Evolutionary conservation across 2,888 invertebrate species (phyloP).

Genomic region (Pterostichus madidus): DNA sequence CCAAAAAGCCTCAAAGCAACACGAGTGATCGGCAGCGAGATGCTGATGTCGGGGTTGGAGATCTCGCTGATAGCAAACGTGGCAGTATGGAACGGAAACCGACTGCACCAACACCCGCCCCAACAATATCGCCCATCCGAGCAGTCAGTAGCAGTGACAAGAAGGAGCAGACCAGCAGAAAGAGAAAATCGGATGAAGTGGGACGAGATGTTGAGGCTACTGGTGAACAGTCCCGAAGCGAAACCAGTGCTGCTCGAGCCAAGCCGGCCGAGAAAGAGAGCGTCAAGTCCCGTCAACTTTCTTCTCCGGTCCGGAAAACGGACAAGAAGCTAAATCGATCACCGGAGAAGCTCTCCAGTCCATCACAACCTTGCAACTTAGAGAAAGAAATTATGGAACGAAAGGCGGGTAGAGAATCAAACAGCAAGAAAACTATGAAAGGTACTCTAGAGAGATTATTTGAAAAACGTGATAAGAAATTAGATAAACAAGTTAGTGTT

Average conservation of each 20-base stretch:
- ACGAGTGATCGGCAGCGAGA: conserved; percentile 84
- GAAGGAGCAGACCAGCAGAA: conserved; percentile 72
- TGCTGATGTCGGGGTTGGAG: conserved; percentile 83
- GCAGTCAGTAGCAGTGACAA: conserved; percentile 42
- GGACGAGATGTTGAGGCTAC: conserved; percentile 70
- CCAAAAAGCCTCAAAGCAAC: conserved; percentile 70
- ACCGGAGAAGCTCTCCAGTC: conserved; percentile 68
- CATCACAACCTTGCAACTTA: conserved; percentile 71
- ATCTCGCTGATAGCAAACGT: conserved; percentile 82
- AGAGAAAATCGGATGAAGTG: conserved; percentile 76
- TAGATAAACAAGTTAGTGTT: conserved; percentile 62
- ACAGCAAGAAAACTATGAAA: conserved; percentile 76
- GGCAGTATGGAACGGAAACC: conserved; percentile 75
- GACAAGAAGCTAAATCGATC: conserved; percentile 79
- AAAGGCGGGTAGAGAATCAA: conserved; percentile 75
- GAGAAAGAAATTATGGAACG: conserved; percentile 76
- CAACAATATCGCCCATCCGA: conserved; percentile 42
- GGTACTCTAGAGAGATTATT: conserved; percentile 81
- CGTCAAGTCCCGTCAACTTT: conserved; percentile 81
- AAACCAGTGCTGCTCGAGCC: conserved; percentile 74
- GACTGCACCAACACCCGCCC: conserved; percentile 68
- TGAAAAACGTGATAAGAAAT: conserved; percentile 70
- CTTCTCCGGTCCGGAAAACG: conserved; percentile 82
- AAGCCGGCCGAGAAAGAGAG: conserved; percentile 80
- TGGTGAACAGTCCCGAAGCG: conserved; percentile 76